Base-by-base conservation (phyloP, 1,140 invertebrate species). In the Aphis gossypii region DNA sequence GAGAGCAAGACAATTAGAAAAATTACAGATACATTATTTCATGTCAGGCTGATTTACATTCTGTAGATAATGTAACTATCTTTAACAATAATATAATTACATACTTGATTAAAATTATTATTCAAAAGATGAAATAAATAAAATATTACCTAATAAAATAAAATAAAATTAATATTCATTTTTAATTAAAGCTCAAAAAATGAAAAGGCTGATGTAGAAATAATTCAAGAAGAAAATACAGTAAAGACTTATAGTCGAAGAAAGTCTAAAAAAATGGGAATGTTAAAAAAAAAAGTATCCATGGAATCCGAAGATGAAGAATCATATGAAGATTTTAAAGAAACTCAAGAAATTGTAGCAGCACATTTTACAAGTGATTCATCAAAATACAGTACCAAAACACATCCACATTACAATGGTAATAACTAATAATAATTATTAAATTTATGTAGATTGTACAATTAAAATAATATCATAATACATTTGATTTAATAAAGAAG, bases 281-380 rank as follows among this genome's bases (percentile, higher is more conserved):
- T 25, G 9, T 7, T 20, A 0, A 86, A 54, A 54, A 93, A 93
- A 86, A 54, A 93, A 20, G 21, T 38, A 11, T 21, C 87, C 18
- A 23, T 48, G 48, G 88, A 60, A 41, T 35, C 21, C n/a, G 93
- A 84, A 14, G 44, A 84, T 84, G 30, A 86, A 18, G 94, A 94
- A 44, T 51, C 84, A 25, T 41, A 76, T 5, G 90, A 92, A 21
- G 51, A 87, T 25, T 30, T 89, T 21, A 93, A 46, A 41, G 56
- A 90, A 46, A 30, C 38, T 18, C 8, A n/a, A 23, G 35, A 83
- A 1, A 18, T 51, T 21, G 54, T 86, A 35, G 94, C 93, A 7
- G 94, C 94, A 21, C 94, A 94, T 89, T 94, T 94, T 68, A 76
- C 68, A 11, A 94, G 92, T 14, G 94, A 94, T 76, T 44, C 88